Conservation (phyloP, 2,797 vertebrate genomes). For the Falco cherrug region DNA sequence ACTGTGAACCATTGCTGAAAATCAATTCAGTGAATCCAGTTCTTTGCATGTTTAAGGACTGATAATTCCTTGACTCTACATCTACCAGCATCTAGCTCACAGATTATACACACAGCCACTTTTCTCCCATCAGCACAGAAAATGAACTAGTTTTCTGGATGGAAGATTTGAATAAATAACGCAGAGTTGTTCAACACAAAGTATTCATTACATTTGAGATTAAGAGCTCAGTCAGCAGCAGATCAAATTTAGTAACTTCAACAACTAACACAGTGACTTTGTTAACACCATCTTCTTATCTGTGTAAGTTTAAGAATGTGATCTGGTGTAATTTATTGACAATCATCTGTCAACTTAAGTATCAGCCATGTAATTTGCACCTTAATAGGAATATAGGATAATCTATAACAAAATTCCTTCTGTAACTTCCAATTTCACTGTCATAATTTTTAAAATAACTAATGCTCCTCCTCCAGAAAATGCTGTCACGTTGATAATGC, state of each 20-base stretch:
- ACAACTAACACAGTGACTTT: slow-evolving; percentile 13
- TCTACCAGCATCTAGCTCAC: background rate
- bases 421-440: background rate
- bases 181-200: slow-evolving; percentile 20
- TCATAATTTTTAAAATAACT: slow-evolving; percentile 48
- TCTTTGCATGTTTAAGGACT: background rate
- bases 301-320: background rate
- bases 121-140: slow-evolving; percentile 14
- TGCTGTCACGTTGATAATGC: background rate
- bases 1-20: background rate
- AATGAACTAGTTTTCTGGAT: slow-evolving; percentile 48
- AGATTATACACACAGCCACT: background rate
- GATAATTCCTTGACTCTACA: background rate
- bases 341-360: background rate
- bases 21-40: background rate
- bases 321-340: background rate
- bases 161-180: slow-evolving; percentile 68
- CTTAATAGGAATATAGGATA: background rate
- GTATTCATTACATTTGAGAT: slow-evolving; percentile 43
- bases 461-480: slow-evolving; percentile 25
- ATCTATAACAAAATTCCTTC: background rate
- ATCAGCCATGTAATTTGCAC: background rate
- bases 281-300: background rate
- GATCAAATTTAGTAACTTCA: slow-evolving; percentile 42
- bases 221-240: slow-evolving; percentile 38